A percentile compares a stretch with the other conserved stretches of the same genome.
Conservation (phyloP, 2,888 invertebrate genomes). For the Dendrolimus houi region DNA sequence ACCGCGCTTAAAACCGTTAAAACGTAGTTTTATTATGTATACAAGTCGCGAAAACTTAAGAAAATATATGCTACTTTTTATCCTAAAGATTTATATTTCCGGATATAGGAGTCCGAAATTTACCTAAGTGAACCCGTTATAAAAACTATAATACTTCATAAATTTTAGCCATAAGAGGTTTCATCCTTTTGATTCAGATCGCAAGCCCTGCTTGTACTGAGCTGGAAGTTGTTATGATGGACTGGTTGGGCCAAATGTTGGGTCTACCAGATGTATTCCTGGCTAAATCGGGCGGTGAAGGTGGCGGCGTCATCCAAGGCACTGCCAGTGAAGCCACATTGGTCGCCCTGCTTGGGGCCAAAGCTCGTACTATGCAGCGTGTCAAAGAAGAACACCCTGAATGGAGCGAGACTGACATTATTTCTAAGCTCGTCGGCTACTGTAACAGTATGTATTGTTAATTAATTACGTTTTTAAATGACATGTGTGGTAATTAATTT, state of each 20-base stretch:
- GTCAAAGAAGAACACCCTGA: constrained; percentile 84
- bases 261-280: constrained; percentile 90
- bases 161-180: too few species aligned
- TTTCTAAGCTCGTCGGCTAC: constrained; percentile 90
- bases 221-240: constrained; percentile 94
- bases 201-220: constrained; percentile 97
- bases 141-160: too few species aligned
- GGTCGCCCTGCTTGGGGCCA: constrained; percentile 93
- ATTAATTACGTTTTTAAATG: neutral
- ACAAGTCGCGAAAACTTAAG: too few species aligned
- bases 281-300: constrained; percentile 88
- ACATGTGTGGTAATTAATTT: too few species aligned
- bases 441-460: constrained; percentile 81
- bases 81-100: too few species aligned
- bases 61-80: too few species aligned
- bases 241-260: constrained; percentile 97
- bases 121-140: too few species aligned
- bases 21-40: too few species aligned
- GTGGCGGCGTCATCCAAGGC: constrained; percentile 94
- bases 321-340: constrained; percentile 97
- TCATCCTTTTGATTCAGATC: constrained; percentile 74
- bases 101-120: too few species aligned
- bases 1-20: too few species aligned
- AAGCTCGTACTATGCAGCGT: constrained; percentile 81
- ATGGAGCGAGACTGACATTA: constrained; percentile 83